A percentile compares a stretch with the other conserved stretches of the same genome.
These are phyloP conservation scores for Apomyelois bistriatella DNA, from an alignment of 2,888 invertebrate species.

Conservation along the genomic window DNA sequence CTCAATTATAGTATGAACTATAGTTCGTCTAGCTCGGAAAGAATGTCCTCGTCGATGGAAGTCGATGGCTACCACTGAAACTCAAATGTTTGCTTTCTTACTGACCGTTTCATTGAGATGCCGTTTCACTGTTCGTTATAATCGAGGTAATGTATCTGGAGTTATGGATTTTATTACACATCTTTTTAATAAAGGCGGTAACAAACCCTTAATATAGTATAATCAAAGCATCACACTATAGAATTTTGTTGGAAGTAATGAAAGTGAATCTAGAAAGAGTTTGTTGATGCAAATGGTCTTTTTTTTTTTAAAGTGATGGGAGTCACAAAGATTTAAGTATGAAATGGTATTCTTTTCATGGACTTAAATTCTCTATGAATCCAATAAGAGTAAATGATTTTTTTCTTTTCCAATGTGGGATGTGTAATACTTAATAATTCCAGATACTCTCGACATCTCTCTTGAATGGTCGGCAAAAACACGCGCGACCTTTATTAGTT, in stretches of 20 bases:
- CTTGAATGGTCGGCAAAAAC: background rate
- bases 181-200: no score
- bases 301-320: no score
- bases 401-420: no score
- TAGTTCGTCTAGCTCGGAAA: slow-evolving; percentile 47
- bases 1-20: slow-evolving; percentile 52
- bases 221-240: no score
- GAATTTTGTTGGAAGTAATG: no score
- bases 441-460: background rate
- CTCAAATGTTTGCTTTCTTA: background rate
- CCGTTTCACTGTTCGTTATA: background rate
- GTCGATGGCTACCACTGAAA: slow-evolving; percentile 60
- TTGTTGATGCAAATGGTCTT: no score
- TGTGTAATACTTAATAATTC: background rate
- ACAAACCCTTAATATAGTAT: no score
- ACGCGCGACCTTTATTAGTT: background rate
- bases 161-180: background rate
- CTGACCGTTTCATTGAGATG: background rate
- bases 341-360: no score
- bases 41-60: slow-evolving; percentile 55
- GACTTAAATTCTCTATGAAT: no score
- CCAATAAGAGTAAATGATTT: no score
- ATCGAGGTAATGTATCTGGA: background rate
- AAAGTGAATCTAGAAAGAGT: no score
- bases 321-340: no score